Base-by-base conservation (phyloP, 2,888 invertebrate genomes). In the Drosophila maculinotata region DNA sequence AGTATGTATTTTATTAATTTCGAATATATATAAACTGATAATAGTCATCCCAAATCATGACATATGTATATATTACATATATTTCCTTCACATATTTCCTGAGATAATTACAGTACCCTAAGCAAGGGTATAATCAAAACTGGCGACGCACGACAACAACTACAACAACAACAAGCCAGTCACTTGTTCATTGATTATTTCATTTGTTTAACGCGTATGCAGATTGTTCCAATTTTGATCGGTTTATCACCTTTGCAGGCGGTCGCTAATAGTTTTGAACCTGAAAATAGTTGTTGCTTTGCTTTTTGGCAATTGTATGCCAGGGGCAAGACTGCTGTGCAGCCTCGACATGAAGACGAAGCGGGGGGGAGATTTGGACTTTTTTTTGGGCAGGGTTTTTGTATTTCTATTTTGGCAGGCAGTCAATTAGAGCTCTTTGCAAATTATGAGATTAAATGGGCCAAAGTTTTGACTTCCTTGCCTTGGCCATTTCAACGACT, bases 141-240 rank as follows among this genome's bases (percentile, higher is more conserved):
- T 45, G 44, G 26, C 52, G 57, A 70, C 71, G 52, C 64, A 47
- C 64, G 51, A 60, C 54, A 45, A 51, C 25, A 36, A 41, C 26
- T 51, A 44, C 44, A 58, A 20, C 38, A 60, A 35, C 44, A 31
- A 36, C n/a, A 44, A 35, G 15, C 25, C 31, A 31, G 39, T 51
- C 58, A 72, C 64, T 69, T 74, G 69, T 60, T 64, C 60, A 56
- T 69, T 69, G 64, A 70, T 59, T 65, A 69, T 59, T 74, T 70
- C 45, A 64, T 74, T 63, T 74, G 69, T 35, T 71, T 30, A 70
- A 65, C 65, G 65, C 69, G 69, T 64, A 33, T 39, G 69, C 66
- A 57, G 66, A 79, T 66, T 81, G 80, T 82, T 81, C 80, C 80
- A 82, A 76, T 85, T 81, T 81, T 82, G 73, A 81, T 85, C 83